Evolutionary conservation across 2,888 invertebrate species (phyloP).

Genomic region (Melitaea athalia): DNA sequence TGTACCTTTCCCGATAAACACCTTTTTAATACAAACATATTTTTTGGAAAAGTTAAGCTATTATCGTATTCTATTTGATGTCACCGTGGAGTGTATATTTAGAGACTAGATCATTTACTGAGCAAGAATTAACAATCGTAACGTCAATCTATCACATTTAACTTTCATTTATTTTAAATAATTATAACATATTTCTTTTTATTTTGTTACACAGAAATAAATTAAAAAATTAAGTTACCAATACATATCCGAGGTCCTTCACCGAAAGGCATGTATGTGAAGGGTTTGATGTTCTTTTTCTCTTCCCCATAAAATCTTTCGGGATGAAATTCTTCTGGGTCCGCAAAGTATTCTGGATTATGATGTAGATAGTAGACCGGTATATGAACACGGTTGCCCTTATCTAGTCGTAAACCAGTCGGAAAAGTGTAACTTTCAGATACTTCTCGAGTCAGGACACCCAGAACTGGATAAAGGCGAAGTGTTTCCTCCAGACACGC

Average conservation of each 20-base stretch:
- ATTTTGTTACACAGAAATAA: no score
- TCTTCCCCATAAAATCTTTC: constrained; percentile 58
- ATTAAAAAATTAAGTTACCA: constrained; percentile 46
- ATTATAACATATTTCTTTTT: no score
- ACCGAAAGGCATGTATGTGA: constrained; percentile 65
- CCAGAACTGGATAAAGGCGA: constrained; percentile 45
- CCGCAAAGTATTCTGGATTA: constrained; percentile 57
- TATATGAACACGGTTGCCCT: constrained; percentile 60
- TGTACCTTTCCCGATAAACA: no score
- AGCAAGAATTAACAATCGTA: no score
- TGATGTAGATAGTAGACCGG: constrained; percentile 60
- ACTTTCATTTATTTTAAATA: no score
- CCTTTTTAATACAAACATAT: no score
- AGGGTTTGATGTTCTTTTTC: constrained; percentile 53
- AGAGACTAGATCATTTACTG: no score
- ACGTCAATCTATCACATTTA: no score
- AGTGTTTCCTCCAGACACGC: constrained; percentile 25
- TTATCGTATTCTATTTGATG: no score
- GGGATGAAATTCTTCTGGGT: constrained; percentile 58
- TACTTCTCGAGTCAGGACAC: constrained; percentile 57
- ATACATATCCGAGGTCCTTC: constrained; percentile 66
- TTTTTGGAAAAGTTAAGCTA: no score
- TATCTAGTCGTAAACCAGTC: constrained; percentile 55
- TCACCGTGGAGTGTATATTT: no score
- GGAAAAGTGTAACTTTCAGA: constrained; percentile 58